Percentiles rank a stretch among this genome's conserved stretches.
phyloP scores from a whole-genome alignment of 2,113 vertebrate genomes.

The Halcyon senegalensis region DNA sequence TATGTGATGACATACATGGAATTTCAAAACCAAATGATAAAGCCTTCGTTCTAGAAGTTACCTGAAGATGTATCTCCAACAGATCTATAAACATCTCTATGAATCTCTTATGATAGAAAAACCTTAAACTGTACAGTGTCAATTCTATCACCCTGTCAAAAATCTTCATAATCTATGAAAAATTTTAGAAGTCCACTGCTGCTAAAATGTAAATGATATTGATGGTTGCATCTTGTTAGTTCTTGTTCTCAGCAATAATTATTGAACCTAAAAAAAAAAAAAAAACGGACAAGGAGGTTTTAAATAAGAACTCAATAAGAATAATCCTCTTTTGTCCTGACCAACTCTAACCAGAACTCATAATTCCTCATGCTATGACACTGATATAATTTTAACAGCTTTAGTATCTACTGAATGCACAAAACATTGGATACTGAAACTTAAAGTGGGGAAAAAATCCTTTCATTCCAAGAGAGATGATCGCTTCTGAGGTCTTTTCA shows the following conservation, averaged over 20 bases:
- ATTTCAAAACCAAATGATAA: neutral
- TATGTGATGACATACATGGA: neutral
- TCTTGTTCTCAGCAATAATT: neutral
- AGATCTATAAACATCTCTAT: neutral
- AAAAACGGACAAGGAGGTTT: neutral
- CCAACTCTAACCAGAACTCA: neutral
- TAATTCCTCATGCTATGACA: neutral
- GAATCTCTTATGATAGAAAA: neutral
- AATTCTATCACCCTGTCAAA: neutral
- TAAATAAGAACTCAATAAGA: neutral
- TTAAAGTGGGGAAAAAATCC: neutral
- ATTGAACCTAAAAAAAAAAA: neutral
- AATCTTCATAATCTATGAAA: neutral
- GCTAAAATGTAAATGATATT: neutral
- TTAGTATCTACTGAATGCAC: neutral
- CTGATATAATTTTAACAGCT: neutral
- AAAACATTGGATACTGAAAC: neutral
- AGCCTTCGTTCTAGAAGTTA: neutral
- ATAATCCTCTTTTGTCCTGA: neutral
- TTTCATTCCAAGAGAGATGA: neutral
- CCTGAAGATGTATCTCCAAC: neutral
- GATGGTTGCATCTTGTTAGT: neutral
- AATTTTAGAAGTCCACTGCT: neutral
- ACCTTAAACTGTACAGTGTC: neutral
- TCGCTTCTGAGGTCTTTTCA: slow-evolving; percentile 13